Evolutionary conservation across 2,113 vertebrate genomes (phyloP).

Genomic region (Oncorhynchus gorbuscha): DNA sequence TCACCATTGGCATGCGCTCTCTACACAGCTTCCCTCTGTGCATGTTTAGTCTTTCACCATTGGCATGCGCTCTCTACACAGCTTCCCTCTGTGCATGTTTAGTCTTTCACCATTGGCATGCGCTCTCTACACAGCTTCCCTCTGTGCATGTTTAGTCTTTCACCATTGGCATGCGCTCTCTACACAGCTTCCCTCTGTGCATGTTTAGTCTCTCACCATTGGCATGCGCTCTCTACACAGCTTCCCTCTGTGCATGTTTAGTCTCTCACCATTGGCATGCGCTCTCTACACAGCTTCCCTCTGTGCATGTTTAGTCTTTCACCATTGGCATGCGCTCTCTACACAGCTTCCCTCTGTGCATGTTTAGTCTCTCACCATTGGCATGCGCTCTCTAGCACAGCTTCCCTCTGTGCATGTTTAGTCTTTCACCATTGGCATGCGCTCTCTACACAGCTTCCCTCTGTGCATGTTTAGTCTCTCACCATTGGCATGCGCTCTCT

Average conservation of each 20-base stretch:
- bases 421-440: conserved; percentile 24
- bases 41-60: too few species aligned
- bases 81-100: conserved; percentile 28
- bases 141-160: not conserved
- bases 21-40: conserved; percentile 37
- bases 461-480: too few species aligned
- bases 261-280: conserved; percentile 24
- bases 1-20: conserved; percentile 27
- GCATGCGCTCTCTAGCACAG: conserved; percentile 38
- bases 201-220: too few species aligned
- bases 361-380: too few species aligned
- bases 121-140: conserved; percentile 42
- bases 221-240: conserved; percentile 39
- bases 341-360: conserved; percentile 38
- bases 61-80: conserved; percentile 35
- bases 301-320: too few species aligned
- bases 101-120: conserved; percentile 26
- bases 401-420: conserved; percentile 22
- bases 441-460: conserved; percentile 42
- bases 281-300: conserved; percentile 42
- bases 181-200: conserved; percentile 36
- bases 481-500: conserved; percentile 23
- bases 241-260: conserved; percentile 22
- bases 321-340: conserved; percentile 23
- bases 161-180: conserved; percentile 27